Conservation (phyloP, 35 echinoderm and acorn worm species). For the Heliocidaris erythrogramma region DNA sequence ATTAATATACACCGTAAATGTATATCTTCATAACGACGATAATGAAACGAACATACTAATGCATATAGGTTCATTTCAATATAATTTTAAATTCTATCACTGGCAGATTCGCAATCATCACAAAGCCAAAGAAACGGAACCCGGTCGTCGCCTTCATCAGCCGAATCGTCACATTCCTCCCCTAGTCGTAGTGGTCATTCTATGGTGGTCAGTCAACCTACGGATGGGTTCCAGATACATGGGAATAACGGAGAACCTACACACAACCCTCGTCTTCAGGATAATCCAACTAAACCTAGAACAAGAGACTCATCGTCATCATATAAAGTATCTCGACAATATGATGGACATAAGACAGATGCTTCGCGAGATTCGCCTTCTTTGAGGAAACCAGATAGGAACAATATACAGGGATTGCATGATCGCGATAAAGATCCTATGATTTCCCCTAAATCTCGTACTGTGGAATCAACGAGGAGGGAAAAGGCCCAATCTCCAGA, state of each 20-base stretch:
- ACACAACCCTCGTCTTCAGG: neutral
- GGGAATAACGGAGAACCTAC: neutral
- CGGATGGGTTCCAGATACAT: slow-evolving; percentile 29
- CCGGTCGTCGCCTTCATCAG: slow-evolving; percentile 21
- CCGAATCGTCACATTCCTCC: slow-evolving; percentile 41
- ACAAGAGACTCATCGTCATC: neutral
- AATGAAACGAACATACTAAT: no score
- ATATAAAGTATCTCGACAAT: neutral
- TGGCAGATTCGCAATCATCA: slow-evolving; percentile 22
- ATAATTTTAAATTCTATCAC: neutral
- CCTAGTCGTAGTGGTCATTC: slow-evolving; percentile 26
- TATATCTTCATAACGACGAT: no score
- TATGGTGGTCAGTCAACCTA: slow-evolving; percentile 40
- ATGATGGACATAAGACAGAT: neutral
- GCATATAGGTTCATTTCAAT: neutral
- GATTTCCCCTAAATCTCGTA: neutral
- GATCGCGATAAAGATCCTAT: neutral
- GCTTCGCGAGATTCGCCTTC: neutral
- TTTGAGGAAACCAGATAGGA: slow-evolving; percentile 12
- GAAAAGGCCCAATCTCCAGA: neutral
- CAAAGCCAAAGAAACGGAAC: slow-evolving; percentile 35
- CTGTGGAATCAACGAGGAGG: neutral
- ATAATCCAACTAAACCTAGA: neutral
- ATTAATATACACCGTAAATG: no score
- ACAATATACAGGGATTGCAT: neutral